These are phyloP conservation scores for Phrixothrix hirtus DNA, from an alignment of 2,888 invertebrate genomes.

Conservation along the genomic window DNA sequence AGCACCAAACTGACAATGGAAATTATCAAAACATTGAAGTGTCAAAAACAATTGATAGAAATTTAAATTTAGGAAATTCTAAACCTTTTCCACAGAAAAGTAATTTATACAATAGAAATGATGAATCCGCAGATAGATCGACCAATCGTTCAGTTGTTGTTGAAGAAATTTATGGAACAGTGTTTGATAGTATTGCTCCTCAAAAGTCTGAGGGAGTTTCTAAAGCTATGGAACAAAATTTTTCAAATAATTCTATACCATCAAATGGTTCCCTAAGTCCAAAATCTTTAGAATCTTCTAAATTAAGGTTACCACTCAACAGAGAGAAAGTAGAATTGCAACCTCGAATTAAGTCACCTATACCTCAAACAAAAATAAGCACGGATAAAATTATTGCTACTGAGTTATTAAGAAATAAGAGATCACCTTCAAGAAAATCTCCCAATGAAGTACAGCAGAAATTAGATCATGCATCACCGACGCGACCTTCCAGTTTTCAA, in stretches of 20 bases:
- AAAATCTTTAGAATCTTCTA: slow-evolving; percentile 47
- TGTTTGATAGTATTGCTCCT: slow-evolving; percentile 41
- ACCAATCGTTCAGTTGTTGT: slow-evolving; percentile 11
- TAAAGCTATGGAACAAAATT: no score
- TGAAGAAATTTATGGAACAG: slow-evolving; percentile 50
- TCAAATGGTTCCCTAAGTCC: slow-evolving; percentile 38
- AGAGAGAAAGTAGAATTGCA: slow-evolving; percentile 50
- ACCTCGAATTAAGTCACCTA: slow-evolving; percentile 52
- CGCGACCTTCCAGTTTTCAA: slow-evolving; percentile 16
- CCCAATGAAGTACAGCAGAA: slow-evolving; percentile 29
- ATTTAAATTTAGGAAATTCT: slow-evolving; percentile 28
- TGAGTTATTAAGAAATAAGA: slow-evolving; percentile 47
- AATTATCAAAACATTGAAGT: slow-evolving; percentile 10
- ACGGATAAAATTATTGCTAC: slow-evolving; percentile 54
- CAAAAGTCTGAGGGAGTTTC: no score
- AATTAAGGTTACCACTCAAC: slow-evolving; percentile 50
- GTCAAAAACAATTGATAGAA: slow-evolving; percentile 35
- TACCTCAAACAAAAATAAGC: slow-evolving; percentile 49
- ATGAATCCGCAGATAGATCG: slow-evolving; percentile 11
- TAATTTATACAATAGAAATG: slow-evolving; percentile 6
- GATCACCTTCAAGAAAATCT: slow-evolving; percentile 20
- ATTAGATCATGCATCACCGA: slow-evolving; percentile 16
- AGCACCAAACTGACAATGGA: slow-evolving; percentile 19
- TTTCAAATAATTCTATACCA: no score
- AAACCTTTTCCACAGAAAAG: slow-evolving; percentile 22